Conservation (phyloP, 2,888 invertebrate species). For the Noctua pronuba region DNA sequence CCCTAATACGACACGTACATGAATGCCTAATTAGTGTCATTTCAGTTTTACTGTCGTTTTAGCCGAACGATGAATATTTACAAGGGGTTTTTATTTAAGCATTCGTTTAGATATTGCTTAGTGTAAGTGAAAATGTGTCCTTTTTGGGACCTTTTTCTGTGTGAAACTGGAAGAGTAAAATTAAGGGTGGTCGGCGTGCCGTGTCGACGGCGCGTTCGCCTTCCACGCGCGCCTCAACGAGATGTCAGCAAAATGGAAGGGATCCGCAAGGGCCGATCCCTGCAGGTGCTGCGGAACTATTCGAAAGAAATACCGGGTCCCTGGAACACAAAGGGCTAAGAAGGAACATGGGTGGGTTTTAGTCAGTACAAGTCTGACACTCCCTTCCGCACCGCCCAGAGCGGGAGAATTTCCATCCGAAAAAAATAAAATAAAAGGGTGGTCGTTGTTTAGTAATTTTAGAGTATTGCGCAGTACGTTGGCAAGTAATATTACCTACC, state of each 20-base stretch:
- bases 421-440: too few species aligned
- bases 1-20: background rate
- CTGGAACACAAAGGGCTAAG: too few species aligned
- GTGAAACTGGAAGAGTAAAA: conserved; percentile 12
- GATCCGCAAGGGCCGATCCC: too few species aligned
- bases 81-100: background rate
- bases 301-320: too few species aligned
- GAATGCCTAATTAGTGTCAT: background rate
- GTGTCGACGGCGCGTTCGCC: too few species aligned
- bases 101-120: background rate
- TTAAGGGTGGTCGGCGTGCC: background rate
- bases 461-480: background rate
- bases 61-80: background rate
- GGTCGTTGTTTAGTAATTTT: background rate
- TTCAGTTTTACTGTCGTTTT: background rate
- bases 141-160: conserved; percentile 1
- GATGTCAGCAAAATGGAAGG: too few species aligned
- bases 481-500: background rate
- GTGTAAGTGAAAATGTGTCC: background rate
- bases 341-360: too few species aligned
- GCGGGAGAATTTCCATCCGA: too few species aligned
- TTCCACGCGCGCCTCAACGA: too few species aligned
- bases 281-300: too few species aligned
- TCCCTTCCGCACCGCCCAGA: too few species aligned
- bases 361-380: too few species aligned